Percentiles rank a stretch among this genome's conserved stretches.
Evolutionary conservation across 2,113 vertebrate species (phyloP).

Genomic region (Erythrocercus mccallii): DNA sequence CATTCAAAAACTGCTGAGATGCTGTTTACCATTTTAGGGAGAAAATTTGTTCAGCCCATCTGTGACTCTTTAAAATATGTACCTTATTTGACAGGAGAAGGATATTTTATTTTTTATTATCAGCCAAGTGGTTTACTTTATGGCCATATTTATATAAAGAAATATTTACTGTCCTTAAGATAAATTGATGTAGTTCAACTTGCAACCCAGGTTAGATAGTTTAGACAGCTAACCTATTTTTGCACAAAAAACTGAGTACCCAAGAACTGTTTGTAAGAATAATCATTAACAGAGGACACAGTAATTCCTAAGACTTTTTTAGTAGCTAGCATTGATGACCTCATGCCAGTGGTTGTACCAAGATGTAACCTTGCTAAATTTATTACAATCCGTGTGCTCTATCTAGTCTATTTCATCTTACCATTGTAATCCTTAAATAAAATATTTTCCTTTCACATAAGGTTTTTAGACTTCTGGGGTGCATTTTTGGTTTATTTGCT

Average conservation of each 20-base stretch:
- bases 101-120: neutral
- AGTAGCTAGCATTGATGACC: neutral
- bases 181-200: neutral
- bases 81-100: neutral
- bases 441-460: neutral
- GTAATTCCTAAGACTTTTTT: neutral
- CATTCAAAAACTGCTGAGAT: neutral
- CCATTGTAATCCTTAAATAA: neutral
- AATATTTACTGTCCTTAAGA: neutral
- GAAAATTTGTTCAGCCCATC: neutral
- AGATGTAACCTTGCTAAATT: neutral
- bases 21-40: neutral
- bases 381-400: neutral
- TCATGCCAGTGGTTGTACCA: neutral
- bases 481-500: neutral
- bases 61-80: neutral
- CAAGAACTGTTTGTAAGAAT: neutral
- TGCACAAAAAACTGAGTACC: neutral
- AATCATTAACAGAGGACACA: neutral
- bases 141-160: neutral
- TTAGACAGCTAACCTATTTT: neutral
- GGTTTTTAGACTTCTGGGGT: neutral
- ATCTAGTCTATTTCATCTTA: neutral
- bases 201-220: neutral
- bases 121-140: neutral